Base-by-base conservation (phyloP, 2,888 invertebrate species). In the Myathropa florea region DNA sequence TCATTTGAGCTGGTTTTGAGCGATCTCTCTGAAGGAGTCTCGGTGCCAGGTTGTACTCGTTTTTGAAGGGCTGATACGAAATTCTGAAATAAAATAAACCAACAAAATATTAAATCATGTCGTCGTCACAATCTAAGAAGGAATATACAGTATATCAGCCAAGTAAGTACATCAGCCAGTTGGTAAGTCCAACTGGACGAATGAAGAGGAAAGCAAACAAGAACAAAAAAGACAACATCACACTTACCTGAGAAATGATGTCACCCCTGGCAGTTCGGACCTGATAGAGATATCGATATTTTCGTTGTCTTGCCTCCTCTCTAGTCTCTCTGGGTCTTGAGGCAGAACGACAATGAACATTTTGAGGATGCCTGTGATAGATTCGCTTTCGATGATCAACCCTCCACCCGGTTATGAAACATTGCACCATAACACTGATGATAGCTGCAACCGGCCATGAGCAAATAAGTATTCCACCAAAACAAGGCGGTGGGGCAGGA, bases 231-330 rank as follows among this genome's bases (percentile, higher is more conserved):
- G 21, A 21, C 7, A 53, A 53, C 12, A 3, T 23, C 14, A 7
- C 24, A 81, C 89, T 88, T 91, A 96, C 97, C 95, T 97, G 97
- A 89, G 97, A 96, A 89, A 97, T 97, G 88, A 97, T 97, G 93
- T 97, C 97, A 14, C 97, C 97, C 90, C 97, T 97, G 30, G 97
- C 96, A 9, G 97, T 96, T 89, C 97, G 95, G 78, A 97, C 96
- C 93, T 97, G 97, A 93, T 97, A 97, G 88, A 97, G 93, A 91
- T 97, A 97, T 88, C 97, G 94, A 92, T 97, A 97, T 92, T 96
- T 96, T 91, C 96, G 95, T 92, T 97, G 97, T 75, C 96, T 94
- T 92, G 96, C 95, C 92, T 96, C 96, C 86, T 96, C 96, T 72
- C 96, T 94, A 80, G 96, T 96, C 90, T 96, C 96, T 79, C 96